Evolutionary conservation across 1,140 invertebrate genomes (phyloP).

Genomic region (Anastatus disparis): DNA sequence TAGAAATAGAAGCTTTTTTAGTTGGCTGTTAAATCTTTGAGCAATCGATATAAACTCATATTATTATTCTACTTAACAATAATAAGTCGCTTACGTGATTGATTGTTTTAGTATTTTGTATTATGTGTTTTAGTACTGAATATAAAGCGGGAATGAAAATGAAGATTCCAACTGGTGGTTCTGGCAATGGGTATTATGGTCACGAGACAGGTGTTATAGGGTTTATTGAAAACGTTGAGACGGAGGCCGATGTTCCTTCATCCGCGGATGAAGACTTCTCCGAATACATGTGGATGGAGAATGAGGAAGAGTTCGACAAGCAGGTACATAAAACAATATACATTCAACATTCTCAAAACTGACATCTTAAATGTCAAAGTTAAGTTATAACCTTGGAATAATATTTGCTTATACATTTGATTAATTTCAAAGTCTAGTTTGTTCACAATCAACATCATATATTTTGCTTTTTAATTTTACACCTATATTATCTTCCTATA

Average conservation of each 20-base stretch:
- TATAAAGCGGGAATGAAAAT: conserved; percentile 66
- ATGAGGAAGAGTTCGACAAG: conserved; percentile 89
- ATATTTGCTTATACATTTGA: no score
- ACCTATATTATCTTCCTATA: no score
- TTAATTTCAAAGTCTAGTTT: no score
- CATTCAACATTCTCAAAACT: no score
- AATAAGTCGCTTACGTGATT: neutral
- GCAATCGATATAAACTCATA: neutral
- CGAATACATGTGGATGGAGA: conserved; percentile 92
- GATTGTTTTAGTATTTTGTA: no score
- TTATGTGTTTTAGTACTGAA: conserved; percentile 38
- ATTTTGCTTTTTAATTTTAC: no score
- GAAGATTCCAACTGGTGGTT: conserved; percentile 68
- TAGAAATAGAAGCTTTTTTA: neutral
- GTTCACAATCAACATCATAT: no score
- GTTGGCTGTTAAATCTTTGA: neutral
- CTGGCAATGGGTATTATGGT: conserved; percentile 68
- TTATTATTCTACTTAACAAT: neutral
- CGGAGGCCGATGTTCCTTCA: conserved; percentile 68
- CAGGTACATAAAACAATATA: conserved; percentile 69
- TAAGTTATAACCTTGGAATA: no score
- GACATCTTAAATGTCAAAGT: no score
- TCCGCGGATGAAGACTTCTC: conserved; percentile 79
- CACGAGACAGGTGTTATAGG: conserved; percentile 66
- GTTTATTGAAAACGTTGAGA: conserved; percentile 62